Base-by-base conservation (phyloP, 2,113 vertebrate genomes). In the Solea solea region DNA sequence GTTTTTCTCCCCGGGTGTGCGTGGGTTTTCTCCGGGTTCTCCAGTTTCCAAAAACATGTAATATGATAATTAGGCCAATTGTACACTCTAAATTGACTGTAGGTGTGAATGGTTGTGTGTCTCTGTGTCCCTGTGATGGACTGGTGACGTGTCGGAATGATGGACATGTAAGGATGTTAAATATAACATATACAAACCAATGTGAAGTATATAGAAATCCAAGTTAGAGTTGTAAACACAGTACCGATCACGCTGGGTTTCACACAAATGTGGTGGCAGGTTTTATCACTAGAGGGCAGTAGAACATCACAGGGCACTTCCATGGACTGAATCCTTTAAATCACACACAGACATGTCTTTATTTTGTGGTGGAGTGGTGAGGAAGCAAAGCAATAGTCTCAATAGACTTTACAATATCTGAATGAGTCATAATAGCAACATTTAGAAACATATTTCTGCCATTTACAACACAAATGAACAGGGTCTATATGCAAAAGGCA, bases 281-380 rank as follows among this genome's bases (percentile, higher is more conserved):
- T 14, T 28, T 15, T 45, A 54, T 51, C 86, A 80, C 70, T 40
- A 88, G 88, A 78, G 86, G 88, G 84, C 88, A 90, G 82, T 76
- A 80, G 56, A 40, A 61, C 16, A 15, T 75, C 73, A 85, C 50
- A 50, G 8, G 13, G 52, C 2, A 0, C 27, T 13, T 3, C 52
- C 46, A 34, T 51, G 21, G 14, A 62, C 44, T 21, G 12, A 50
- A 52, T 25, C 25, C 21, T 57, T 49, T 60, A 25, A 56, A 46
- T 64, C 11, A 27, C 13, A 52, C 27, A 64, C 9, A 72, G 21
- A 50, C 58, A 25, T 49, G 7, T 67, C 49, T 57, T 55, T 39
- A 34, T 50, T 66, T 34, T 34, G 34, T 34, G 34, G 34, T 25
- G 34, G 11, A 39, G 25, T 2, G 4, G 4, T 62, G 15, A 8